Conservation (phyloP, 2,797 vertebrate genomes). For the Falco berigora region DNA sequence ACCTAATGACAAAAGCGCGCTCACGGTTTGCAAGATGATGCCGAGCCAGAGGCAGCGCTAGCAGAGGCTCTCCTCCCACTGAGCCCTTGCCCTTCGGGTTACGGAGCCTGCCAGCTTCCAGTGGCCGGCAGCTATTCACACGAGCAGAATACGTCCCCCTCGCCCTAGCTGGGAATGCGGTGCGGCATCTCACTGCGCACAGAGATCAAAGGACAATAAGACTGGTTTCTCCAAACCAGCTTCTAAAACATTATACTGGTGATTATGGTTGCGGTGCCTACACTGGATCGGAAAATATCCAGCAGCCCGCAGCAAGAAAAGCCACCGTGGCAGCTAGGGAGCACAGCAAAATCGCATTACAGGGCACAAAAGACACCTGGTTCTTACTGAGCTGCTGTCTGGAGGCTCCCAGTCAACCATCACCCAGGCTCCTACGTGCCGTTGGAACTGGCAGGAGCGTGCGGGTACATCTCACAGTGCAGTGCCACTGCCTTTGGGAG, state of each 20-base stretch:
- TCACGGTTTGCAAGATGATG: neutral
- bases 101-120: neutral
- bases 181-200: fast-evolving
- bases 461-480: neutral
- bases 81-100: neutral
- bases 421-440: neutral
- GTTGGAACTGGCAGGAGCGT: neutral
- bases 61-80: neutral
- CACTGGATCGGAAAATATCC: neutral
- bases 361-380: neutral
- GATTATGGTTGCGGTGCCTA: neutral
- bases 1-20: neutral
- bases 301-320: neutral
- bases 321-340: neutral
- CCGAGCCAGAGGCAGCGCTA: neutral
- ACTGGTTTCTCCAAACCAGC: neutral
- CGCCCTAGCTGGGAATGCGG: neutral
- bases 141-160: neutral
- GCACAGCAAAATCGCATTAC: fast-evolving
- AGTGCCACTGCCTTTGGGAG: neutral
- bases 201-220: neutral
- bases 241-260: neutral
- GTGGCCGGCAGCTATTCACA: neutral
- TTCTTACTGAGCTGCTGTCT: neutral
- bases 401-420: neutral